Base-by-base conservation (phyloP, 2,888 invertebrate genomes). In the Lepidocyrtinus sp. region DNA sequence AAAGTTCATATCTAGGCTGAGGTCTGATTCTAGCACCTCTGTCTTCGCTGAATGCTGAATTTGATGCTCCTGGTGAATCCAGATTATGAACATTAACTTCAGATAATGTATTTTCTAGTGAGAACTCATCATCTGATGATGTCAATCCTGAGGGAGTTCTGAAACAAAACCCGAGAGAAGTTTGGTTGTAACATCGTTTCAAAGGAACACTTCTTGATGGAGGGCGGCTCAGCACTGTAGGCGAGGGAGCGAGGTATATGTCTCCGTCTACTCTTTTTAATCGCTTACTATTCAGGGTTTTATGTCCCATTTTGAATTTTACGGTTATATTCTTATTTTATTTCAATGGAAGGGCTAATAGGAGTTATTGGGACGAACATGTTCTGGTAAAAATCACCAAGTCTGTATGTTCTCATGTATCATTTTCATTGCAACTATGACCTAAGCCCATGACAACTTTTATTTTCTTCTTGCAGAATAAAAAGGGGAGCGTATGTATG, bases 381-480 rank as follows among this genome's bases (percentile, higher is more conserved):
- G n/a, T n/a, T n/a, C n/a, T n/a, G n/a, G n/a, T n/a, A n/a, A n/a
- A n/a, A n/a, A n/a, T n/a, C n/a, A n/a, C n/a, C n/a, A n/a, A n/a
- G n/a, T n/a, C n/a, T n/a, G n/a, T n/a, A n/a, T n/a, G n/a, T n/a
- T n/a, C n/a, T n/a, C n/a, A n/a, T n/a, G n/a, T n/a, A n/a, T n/a
- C n/a, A n/a, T n/a, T n/a, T n/a, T n/a, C n/a, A n/a, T n/a, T n/a
- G n/a, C n/a, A n/a, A n/a, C 5, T 5, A 36, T 36, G 5, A 36
- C 36, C 36, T 36, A 71, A 71, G 71, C 62, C 71, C 71, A 71
- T 71, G 71, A 63, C 71, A 71, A 71, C 71, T 71, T 71, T 62
- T 71, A 62, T 45, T 12, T n/a, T n/a, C n/a, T n/a, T n/a, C n/a
- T n/a, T n/a, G n/a, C n/a, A n/a, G n/a, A n/a, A n/a, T n/a, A n/a